Percentiles rank a stretch among this genome's conserved stretches.
Conservation (phyloP, 2,888 invertebrate genomes). For the Merodon equestris region DNA sequence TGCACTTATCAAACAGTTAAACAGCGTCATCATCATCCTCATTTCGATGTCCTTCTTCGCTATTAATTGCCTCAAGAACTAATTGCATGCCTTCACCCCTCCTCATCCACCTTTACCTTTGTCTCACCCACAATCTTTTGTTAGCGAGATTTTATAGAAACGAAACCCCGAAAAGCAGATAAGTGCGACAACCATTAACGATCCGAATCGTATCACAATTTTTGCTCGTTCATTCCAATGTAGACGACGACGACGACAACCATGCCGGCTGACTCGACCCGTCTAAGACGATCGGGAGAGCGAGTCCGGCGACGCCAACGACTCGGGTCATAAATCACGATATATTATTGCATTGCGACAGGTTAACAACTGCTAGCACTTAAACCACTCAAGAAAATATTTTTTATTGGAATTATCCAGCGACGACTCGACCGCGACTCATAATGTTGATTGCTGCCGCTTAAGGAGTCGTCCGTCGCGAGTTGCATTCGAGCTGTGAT, state of each 20-base stretch:
- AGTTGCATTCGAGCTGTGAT: too few relatives aligned
- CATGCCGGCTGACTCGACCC: background rate
- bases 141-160: too few relatives aligned
- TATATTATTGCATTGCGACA: slow-evolving; percentile 61
- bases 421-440: slow-evolving; percentile 10
- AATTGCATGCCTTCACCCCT: background rate
- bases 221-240: background rate
- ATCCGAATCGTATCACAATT: slow-evolving; percentile 51
- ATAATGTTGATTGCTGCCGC: slow-evolving; percentile 49
- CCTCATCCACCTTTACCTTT: too few relatives aligned
- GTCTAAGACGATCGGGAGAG: background rate
- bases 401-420: slow-evolving; percentile 51
- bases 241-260: background rate
- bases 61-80: background rate
- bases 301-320: slow-evolving; percentile 38
- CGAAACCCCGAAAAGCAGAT: slow-evolving; percentile 3
- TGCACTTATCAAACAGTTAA: too few relatives aligned
- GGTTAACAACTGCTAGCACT: slow-evolving; percentile 67
- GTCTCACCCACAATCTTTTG: too few relatives aligned
- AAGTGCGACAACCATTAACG: slow-evolving; percentile 42
- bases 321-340: slow-evolving; percentile 61
- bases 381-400: slow-evolving; percentile 56
- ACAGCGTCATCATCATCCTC: too few relatives aligned
- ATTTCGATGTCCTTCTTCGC: background rate
- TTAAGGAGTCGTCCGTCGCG: slow-evolving; percentile 11